Evolutionary conservation across 2,888 invertebrate genomes (phyloP), one percentile per base, ranked within the genome.

Genomic region (Limnephilus lunatus): DNA sequence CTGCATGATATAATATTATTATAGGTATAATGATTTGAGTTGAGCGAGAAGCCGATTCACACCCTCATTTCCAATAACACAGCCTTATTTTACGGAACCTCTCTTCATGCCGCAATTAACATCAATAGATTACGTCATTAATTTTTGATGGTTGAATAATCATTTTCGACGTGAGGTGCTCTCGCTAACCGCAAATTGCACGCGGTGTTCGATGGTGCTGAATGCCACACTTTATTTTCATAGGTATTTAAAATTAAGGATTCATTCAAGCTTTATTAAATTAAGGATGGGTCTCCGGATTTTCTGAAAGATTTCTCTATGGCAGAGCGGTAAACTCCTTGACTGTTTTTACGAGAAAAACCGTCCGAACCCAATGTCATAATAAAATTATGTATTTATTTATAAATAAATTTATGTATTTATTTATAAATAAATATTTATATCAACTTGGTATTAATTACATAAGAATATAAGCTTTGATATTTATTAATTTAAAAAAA

Each of bases 81-180:
- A 85, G 81, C 85, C 91, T 35, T 81, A 82, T 92, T 48, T 48
- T 30, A 53, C 87, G 30, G 19, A 48, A 87, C 48, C 39, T 89
- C 83, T 90, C 92, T 93, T 93, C 91, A 94, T 91, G 93, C 93
- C 93, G 89, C 93, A 93, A 94, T 94, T 93, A 94, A 93, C 93
- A 88, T 92, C 91, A 94, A 94, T 94, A 91, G 93, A 94, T 94
- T 93, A 93, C 94, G 92, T 94, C 94, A 94, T 94, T 94, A 94
- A 94, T 93, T 93, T 93, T 91, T 93, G 93, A 93, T 93, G 94
- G 93, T 94, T 93, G 93, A 94, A 93, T 94, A 94, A 93, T 94
- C 92, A 94, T 93, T 88, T 91, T 91, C 87, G 81, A 80, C 68
- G 87, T 89, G 90, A 68, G 90, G 53, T 90, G 25, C 85, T 86